Evolutionary conservation across 2,888 invertebrate genomes (phyloP).

Genomic region (Dioctria linearis): DNA sequence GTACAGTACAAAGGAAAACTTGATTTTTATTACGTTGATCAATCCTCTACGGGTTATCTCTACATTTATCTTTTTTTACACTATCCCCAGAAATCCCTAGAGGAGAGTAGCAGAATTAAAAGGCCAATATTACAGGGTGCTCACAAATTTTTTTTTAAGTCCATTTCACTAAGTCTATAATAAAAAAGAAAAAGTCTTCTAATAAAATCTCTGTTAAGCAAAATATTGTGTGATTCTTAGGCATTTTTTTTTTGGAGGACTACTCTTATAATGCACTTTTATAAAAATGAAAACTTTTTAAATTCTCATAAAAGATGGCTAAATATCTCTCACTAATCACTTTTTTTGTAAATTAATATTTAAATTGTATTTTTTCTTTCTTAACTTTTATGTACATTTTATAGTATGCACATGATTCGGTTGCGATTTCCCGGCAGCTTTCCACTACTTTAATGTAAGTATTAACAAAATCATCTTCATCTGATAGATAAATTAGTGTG

Average conservation of each 20-base stretch:
- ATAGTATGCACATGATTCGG: slow-evolving; percentile 16
- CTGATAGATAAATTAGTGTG: slow-evolving; percentile 2
- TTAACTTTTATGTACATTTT: too few species aligned
- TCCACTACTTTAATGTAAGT: background rate
- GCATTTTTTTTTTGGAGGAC: background rate
- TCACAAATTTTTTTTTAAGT: too few species aligned
- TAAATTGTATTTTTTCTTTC: background rate
- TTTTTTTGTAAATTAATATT: background rate
- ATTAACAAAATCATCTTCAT: background rate
- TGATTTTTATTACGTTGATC: background rate
- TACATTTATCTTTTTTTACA: too few species aligned
- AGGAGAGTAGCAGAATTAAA: too few species aligned
- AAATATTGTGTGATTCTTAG: background rate
- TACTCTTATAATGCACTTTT: background rate
- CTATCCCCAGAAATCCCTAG: too few species aligned
- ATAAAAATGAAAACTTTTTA: background rate
- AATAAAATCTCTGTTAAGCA: slow-evolving; percentile 1
- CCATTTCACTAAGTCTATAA: background rate
- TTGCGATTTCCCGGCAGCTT: slow-evolving; percentile 28
- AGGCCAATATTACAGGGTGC: too few species aligned
- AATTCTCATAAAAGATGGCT: background rate
- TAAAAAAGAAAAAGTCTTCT: background rate
- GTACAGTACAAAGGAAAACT: slow-evolving; percentile 19
- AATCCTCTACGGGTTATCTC: too few species aligned
- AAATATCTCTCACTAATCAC: slow-evolving; percentile 13